Evolutionary conservation across 2,888 invertebrate species (phyloP), one percentile per base, ranked within the genome.

Genomic region (Ennomos erosarius): DNA sequence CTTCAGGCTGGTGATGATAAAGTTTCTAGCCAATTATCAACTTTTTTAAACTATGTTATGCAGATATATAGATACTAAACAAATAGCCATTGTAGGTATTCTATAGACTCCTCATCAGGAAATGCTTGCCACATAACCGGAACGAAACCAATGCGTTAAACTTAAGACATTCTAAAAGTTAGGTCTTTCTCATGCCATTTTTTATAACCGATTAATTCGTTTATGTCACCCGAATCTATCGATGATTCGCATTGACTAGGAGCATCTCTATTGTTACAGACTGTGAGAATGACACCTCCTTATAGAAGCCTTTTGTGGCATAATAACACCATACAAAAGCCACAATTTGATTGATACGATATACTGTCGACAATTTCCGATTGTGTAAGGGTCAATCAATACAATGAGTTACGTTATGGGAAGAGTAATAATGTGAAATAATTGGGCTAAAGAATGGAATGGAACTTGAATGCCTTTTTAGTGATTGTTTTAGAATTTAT

Each of bases 281-380:
- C 9, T 48, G 37, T 34, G 11, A 26, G 16, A 49, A 38, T 13
- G 34, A 45, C 44, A 45, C 55, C 34, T 34, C 49, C 4, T 35
- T 37, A 1, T 55, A 11, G 35, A 49, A 50, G 44, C 48, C 43
- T 58, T 53, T 48, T 53, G 48, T 35, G 12, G n/a, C 11, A 47
- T 46, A 51, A 57, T 47, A 56, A 45, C 46, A 51, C 50, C 40
- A 40, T 33, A 8, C 26, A 26, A 26, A 26, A 26, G 0, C 48
- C 26, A 26, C 26, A 26, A 3, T 48, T 44, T 48, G 58, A 58
- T 58, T 53, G 58, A 58, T 48, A 48, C 11, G 16, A 52, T 51
- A 43, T 34, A 53, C 11, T 44, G 44, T 44, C 49, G 52, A 49
- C 39, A 38, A 50, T 49, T 61, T 53, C 10, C 49, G 55, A 47